Conservation (phyloP, 2,797 vertebrate genomes). For the Sebastolobus alascanus region DNA sequence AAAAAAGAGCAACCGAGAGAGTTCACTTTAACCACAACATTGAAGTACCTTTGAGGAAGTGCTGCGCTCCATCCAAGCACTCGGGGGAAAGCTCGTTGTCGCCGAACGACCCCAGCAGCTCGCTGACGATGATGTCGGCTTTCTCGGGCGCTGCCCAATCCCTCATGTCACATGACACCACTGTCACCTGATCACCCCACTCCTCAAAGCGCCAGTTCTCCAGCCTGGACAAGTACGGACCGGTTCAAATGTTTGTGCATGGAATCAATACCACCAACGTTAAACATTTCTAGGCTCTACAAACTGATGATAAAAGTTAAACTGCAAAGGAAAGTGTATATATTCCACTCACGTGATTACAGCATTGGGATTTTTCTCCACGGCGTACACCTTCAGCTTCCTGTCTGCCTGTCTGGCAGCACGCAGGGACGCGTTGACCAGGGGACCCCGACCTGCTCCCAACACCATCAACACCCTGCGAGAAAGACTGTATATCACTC, state of each 20-base stretch:
- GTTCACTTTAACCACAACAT: neutral
- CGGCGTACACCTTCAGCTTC: slow-evolving; percentile 90
- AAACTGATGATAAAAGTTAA: neutral
- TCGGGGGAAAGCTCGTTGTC: slow-evolving; percentile 96
- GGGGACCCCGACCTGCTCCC: slow-evolving; percentile 92
- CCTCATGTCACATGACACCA: slow-evolving; percentile 94
- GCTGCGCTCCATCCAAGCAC: slow-evolving; percentile 94
- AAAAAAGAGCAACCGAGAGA: neutral
- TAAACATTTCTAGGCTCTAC: neutral
- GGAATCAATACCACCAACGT: neutral
- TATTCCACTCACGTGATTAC: slow-evolving; percentile 90
- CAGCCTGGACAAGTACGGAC: slow-evolving; percentile 77
- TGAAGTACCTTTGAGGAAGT: slow-evolving; percentile 91
- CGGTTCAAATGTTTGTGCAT: neutral
- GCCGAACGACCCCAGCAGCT: slow-evolving; percentile 94
- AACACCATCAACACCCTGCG: slow-evolving; percentile 93
- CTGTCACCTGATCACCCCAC: slow-evolving; percentile 95
- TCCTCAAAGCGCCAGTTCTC: slow-evolving; percentile 97
- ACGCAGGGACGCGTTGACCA: slow-evolving; percentile 92
- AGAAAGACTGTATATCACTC: neutral
- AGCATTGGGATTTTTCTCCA: slow-evolving; percentile 96
- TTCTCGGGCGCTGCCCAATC: slow-evolving; percentile 93
- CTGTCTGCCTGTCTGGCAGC: slow-evolving; percentile 91
- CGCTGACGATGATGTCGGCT: slow-evolving; percentile 94
- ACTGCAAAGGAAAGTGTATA: neutral